Evolutionary conservation across 2,797 vertebrate species (phyloP).

Genomic region (Pseudochromis fuscus): DNA sequence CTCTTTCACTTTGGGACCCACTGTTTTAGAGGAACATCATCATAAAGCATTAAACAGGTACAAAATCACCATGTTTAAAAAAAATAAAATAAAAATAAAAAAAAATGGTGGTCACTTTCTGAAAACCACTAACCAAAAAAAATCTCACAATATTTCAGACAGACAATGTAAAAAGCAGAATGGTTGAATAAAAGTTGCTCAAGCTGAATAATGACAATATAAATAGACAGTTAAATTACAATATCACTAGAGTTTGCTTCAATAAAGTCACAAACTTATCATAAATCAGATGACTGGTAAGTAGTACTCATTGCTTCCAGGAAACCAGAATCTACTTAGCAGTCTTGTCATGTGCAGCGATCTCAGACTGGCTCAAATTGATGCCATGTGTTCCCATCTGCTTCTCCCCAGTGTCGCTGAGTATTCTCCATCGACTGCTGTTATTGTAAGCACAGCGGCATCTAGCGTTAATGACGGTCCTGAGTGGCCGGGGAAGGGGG

Average conservation of each 20-base stretch:
- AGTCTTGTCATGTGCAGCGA: constrained; percentile 69
- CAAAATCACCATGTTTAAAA: neutral
- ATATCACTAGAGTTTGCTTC: constrained; percentile 1
- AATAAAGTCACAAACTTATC: constrained; percentile 26
- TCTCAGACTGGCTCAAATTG: constrained; percentile 75
- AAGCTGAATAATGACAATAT: constrained; percentile 3
- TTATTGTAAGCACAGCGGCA: constrained; percentile 55
- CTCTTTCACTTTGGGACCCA: too few relatives aligned
- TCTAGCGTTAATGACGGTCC: constrained; percentile 53
- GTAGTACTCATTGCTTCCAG: constrained; percentile 41
- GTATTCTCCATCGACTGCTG: constrained; percentile 39
- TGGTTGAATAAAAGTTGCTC: neutral
- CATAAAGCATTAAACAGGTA: neutral
- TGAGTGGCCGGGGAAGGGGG: constrained; percentile 47
- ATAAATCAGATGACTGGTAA: constrained; percentile 34
- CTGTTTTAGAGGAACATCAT: neutral
- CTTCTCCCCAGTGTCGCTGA: constrained; percentile 55
- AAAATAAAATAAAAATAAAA: too few relatives aligned
- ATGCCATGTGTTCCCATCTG: constrained; percentile 78
- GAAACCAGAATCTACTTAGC: constrained; percentile 65
- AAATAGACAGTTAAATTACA: constrained; percentile 10
- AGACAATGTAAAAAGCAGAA: neutral
- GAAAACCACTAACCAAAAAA: neutral
- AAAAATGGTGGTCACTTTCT: too few relatives aligned
- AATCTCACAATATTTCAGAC: neutral